Base-by-base conservation (phyloP, 2,797 vertebrate genomes). In the Pipistrellus nathusii region DNA sequence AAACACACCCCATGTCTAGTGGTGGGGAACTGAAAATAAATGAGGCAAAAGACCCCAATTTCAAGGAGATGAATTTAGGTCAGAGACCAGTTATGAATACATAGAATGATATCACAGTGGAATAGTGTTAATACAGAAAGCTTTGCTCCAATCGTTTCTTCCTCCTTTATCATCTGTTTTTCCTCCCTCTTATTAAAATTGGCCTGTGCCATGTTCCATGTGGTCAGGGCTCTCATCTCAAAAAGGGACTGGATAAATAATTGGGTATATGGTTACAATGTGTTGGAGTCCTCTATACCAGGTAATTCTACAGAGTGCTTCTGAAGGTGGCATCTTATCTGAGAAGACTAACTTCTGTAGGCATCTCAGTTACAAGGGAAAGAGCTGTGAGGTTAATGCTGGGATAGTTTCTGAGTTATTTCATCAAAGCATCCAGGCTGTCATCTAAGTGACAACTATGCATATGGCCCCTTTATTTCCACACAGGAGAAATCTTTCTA, bases 51-150 rank as follows among this genome's bases (percentile, higher is more conserved):
- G 21, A n/a, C 8, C 30, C n/a, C 25, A 76, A 10, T 90, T 94
- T 90, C 48, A 93, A 76, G 57, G 25, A 57, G n/a, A 73, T 44
- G 44, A 66, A 14, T 92, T 83, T 59, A 90, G 48, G 12, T 85
- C 53, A 87, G 35, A 3, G 11, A 55, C 12, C 46, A 84, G 18
- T 48, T 64, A 7, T 64, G 11, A 27, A 59, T 20, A 59, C 11
- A 48, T 71, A 69, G 30, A 91, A 53, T 21, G 14, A 38, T 44
- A 48, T 71, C 11, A 23, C 2, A 9, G 8, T 51, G 11, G 27
- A 18, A 2, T 44, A 66, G 41, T 59, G 18, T 57, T 57, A 62
- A 64, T 38, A 12, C 4, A 55, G 48, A 77, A 5, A 86, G 15
- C 46, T 66, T n/a, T 76, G 15, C 73, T 73, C n/a, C 78, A 59